Evolutionary conservation across 1,140 invertebrate genomes (phyloP), one percentile per base, ranked within the genome.

Genomic region (Luehdorfia chinensis): DNA sequence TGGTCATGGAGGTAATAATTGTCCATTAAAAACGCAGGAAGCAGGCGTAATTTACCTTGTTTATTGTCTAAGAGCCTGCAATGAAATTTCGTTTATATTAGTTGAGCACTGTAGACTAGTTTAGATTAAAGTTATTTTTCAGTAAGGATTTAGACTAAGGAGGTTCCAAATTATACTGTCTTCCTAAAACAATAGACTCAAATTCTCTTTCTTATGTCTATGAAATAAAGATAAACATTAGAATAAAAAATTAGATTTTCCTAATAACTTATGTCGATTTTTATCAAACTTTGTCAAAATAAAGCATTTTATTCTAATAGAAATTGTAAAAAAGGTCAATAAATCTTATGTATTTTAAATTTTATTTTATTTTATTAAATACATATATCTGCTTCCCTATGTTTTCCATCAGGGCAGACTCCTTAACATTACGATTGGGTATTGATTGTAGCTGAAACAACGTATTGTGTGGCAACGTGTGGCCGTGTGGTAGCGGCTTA

Each of bases 1-100:
- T 55, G 60, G 57, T 53, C 61, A 67, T 64, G 61, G 60, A 47
- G 51, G 58, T 53, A 59, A 56, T 59, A 60, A 64, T 61, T 55
- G 60, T 58, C 43, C 31, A 56, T 50, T 49, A n/a, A 55, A 58
- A 59, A 60, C 39, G 45, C 59, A 59, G 60, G 57, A 64, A 67
- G 34, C 52, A 12, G 36, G 31, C 32, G 50, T 49, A 36, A 51
- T 47, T 53, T 34, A 47, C 49, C 63, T 67, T 27, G 53, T 60
- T 64, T 36, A 46, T 56, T 31, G 27, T 51, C 13, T 41, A 13
- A 41, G 11, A 41, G 2, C 25, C 14, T 41, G 21, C 36, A 41
- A 14, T 25, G 21, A 13, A 41, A 41, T 25, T 7, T 14, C 12
- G 23, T 5, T 27, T 7, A 12, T 41, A 41, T 2, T 41, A 27